A percentile compares a stretch with the other conserved stretches of the same genome.
Evolutionary conservation across 2,888 invertebrate genomes (phyloP).

Genomic region (Melieria crassipennis): DNA sequence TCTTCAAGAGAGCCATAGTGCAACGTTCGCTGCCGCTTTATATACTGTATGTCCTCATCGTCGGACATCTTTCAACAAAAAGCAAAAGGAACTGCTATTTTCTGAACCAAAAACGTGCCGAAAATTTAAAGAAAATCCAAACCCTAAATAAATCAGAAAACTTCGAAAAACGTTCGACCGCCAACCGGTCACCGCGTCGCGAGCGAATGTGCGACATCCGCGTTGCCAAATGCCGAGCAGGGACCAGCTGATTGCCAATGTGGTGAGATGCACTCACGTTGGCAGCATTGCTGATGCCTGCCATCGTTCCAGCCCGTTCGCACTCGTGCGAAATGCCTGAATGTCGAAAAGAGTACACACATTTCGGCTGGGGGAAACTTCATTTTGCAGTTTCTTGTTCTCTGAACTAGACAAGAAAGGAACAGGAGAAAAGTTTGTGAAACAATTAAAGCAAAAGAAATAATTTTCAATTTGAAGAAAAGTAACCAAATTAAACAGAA

Average conservation of each 20-base stretch:
- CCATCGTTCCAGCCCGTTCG: background rate
- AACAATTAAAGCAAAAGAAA: conserved; percentile 25
- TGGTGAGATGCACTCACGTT: background rate
- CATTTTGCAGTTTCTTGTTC: conserved; percentile 31
- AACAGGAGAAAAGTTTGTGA: conserved; percentile 23
- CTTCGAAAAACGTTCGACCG: no score
- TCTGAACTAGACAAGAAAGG: conserved; percentile 28
- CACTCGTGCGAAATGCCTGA: background rate
- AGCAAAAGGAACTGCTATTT: no score
- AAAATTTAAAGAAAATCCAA: no score
- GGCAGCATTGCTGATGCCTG: background rate
- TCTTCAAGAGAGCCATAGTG: conserved; percentile 94
- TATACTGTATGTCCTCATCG: conserved; percentile 76
- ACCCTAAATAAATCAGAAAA: no score
- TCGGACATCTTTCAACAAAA: conserved; percentile 74
- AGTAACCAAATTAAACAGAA: conserved; percentile 17
- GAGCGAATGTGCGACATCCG: no score
- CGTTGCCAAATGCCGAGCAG: no score
- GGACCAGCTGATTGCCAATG: no score
- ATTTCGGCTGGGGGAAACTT: conserved; percentile 17
- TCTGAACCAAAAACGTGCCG: no score
- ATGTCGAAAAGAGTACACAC: conserved; percentile 3
- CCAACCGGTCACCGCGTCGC: no score
- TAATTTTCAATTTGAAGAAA: conserved; percentile 15
- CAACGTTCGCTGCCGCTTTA: conserved; percentile 80